Evolutionary conservation across 1,140 invertebrate species (phyloP), one percentile per base, ranked within the genome.

Genomic region (Drosophila busckii): DNA sequence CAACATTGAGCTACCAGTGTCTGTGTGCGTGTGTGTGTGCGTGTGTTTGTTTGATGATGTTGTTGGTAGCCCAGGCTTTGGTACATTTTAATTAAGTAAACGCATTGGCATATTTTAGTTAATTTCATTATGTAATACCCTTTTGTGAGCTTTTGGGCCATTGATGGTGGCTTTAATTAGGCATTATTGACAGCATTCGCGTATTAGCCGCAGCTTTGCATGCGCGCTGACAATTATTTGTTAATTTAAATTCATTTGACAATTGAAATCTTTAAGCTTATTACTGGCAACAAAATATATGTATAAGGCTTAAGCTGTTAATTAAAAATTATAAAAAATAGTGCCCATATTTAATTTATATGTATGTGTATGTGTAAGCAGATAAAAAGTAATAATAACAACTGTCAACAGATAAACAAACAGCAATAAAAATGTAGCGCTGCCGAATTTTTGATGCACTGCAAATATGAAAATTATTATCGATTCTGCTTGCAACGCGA

Each of bases 101-200:
- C 75, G 63, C 54, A 28, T 12, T 31, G 63, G 69, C 70, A 69
- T 65, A 82, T 80, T 82, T 82, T 73, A 80, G 75, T 80, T 82
- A 73, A 80, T 80, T 80, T 80, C 59, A 80, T 80, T 80, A 82
- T 59, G 53, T 50, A 65, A 82, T 45, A 44, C 44, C 60, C 15
- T 49, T 49, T 53, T 41, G 34, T 37, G 40, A 25, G 38, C 25
- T 70, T 70, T 44, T 55, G 50, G n/a, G n/a, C 49, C 49, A 44
- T 68, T 58, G 50, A 68, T 80, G 73, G 82, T 80, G 73, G 73
- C 75, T 69, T 73, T 80, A 80, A 80, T 80, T 80, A 82, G 61
- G 59, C 56, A 80, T 80, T 82, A 82, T 70, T 66, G 64, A 59
- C 75, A 61, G 49, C 75, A 56, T 73, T 73, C 54, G 34, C 54